phyloP scores from a whole-genome alignment of 2,113 vertebrate genomes.

The Pipa parva region DNA sequence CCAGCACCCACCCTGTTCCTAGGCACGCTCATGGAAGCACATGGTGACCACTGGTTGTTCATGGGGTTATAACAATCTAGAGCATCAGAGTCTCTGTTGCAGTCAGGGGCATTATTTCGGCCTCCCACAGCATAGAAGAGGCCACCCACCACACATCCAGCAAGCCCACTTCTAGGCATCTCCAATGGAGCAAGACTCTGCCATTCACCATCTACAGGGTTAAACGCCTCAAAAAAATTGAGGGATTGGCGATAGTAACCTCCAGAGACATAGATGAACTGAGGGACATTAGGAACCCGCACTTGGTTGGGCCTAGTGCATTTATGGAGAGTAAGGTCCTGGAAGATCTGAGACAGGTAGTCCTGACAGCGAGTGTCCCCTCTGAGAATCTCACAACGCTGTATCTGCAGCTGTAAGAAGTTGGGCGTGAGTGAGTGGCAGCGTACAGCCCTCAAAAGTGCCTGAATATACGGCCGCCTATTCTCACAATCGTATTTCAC shows the following conservation, averaged over 20 bases:
- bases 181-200: slow-evolving; percentile 77
- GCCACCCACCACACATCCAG: slow-evolving; percentile 83
- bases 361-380: slow-evolving; percentile 84
- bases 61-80: slow-evolving; percentile 92
- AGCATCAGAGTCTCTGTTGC: slow-evolving; percentile 85
- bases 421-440: slow-evolving; percentile 87
- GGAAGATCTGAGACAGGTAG: slow-evolving; percentile 86
- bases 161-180: slow-evolving; percentile 82
- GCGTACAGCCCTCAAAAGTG: slow-evolving; percentile 85
- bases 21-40: slow-evolving; percentile 83
- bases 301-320: slow-evolving; percentile 70
- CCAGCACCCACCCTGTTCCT: slow-evolving; percentile 88
- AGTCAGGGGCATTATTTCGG: slow-evolving; percentile 83
- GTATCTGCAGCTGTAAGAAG: slow-evolving; percentile 88
- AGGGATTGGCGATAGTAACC: slow-evolving; percentile 86
- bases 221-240: slow-evolving; percentile 81
- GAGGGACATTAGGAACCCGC: slow-evolving; percentile 78
- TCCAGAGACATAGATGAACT: slow-evolving; percentile 85
- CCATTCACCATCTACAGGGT: slow-evolving; percentile 73
- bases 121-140: slow-evolving; percentile 87
- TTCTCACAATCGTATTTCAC: slow-evolving; percentile 81
- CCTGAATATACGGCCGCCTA: slow-evolving; percentile 79
- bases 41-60: slow-evolving; percentile 88
- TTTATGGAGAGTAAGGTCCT: slow-evolving; percentile 88
- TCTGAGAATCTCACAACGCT: slow-evolving; percentile 75